These are phyloP conservation scores for Xiphophorus couchianus DNA, from an alignment of 2,113 vertebrate genomes.

Conservation along the genomic window DNA sequence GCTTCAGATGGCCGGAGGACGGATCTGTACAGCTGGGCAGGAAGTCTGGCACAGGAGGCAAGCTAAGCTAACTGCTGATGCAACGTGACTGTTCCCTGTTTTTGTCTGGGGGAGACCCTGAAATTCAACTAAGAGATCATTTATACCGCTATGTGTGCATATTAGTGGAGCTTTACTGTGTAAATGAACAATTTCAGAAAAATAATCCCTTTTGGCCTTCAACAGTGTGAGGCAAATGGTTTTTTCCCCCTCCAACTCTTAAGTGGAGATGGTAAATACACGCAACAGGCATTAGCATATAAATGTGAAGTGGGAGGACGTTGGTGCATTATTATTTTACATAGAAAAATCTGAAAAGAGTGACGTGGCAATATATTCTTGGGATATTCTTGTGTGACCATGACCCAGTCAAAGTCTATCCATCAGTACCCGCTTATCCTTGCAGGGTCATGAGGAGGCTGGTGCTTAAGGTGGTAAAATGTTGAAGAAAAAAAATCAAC, in stretches of 20 bases:
- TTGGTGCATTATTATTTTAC: background rate
- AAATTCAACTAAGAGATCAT: background rate
- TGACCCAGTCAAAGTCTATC: no score
- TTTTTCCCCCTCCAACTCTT: no score
- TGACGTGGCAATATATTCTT: background rate
- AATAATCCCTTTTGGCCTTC: background rate
- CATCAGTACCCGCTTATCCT: no score
- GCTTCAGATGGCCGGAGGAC: conserved; percentile 2
- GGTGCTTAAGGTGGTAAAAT: background rate
- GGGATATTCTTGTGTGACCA: background rate
- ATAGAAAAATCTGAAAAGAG: background rate
- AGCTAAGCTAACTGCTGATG: conserved; percentile 1
- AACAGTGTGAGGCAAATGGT: background rate
- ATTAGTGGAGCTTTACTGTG: background rate
- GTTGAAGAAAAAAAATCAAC: background rate
- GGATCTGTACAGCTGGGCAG: conserved; percentile 21
- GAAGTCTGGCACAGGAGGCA: conserved; percentile 49
- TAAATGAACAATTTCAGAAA: background rate
- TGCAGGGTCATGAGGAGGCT: no score
- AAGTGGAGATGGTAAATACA: background rate
- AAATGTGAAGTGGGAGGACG: background rate
- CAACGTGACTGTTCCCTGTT: background rate
- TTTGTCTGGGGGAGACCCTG: no score
- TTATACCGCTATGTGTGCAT: background rate
- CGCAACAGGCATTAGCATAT: background rate